phyloP scores from a whole-genome alignment of 53 echinoderm and acorn worm genomes.

The Mesocentrotus franciscanus region DNA sequence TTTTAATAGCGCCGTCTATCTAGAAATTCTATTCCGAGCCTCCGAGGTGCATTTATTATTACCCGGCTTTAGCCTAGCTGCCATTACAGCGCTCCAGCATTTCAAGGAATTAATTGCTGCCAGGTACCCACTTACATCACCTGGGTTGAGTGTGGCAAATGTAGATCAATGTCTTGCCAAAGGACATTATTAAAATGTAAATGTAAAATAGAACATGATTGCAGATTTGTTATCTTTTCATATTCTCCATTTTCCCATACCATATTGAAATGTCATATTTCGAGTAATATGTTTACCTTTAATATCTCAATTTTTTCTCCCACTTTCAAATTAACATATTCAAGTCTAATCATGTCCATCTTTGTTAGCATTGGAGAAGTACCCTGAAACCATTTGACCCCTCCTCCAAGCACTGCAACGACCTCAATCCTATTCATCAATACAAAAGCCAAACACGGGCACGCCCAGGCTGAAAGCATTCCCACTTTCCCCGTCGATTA shows the following conservation, averaged over 20 bases:
- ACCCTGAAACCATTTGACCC: not conserved
- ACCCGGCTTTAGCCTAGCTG: too few species aligned
- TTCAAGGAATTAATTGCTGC: too few species aligned
- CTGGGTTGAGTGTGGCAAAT: too few species aligned
- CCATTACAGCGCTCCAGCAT: too few species aligned
- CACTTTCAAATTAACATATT: not conserved
- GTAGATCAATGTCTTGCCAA: too few species aligned
- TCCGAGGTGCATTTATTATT: too few species aligned
- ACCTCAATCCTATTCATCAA: not conserved
- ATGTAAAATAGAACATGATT: too few species aligned
- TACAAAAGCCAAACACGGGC: not conserved
- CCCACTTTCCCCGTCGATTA: conserved; percentile 10
- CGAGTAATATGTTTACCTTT: not conserved
- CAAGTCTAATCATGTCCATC: not conserved
- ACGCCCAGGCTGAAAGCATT: conserved; percentile 13
- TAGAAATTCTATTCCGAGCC: too few species aligned
- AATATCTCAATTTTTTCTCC: not conserved
- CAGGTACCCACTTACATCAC: too few species aligned
- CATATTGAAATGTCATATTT: not conserved
- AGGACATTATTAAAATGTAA: too few species aligned
- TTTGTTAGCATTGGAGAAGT: not conserved
- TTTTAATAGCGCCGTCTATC: too few species aligned
- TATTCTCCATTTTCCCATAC: not conserved
- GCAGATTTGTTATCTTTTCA: not conserved
- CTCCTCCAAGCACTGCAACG: not conserved